Base-by-base conservation (phyloP, 2,888 invertebrate genomes). In the Hoplodrina blanda region DNA sequence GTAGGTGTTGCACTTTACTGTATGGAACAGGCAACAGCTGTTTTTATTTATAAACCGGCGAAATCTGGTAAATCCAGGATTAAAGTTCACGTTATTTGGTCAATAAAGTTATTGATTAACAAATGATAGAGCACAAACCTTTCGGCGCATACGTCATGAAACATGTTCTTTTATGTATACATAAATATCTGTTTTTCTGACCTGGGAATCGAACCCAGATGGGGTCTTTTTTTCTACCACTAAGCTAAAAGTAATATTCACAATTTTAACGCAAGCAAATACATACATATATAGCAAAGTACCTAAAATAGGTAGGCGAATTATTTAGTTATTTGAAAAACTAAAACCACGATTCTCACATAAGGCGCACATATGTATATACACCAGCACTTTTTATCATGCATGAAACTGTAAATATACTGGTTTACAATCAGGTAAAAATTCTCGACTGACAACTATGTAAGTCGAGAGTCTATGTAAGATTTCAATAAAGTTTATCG, bases 191-290 rank as follows among this genome's bases (percentile, higher is more conserved):
- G 2, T 50, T 37, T n/a, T 30, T 10, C 19, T 10, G 7, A 17
- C 11, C 37, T 30, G n/a, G 41, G 46, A 0, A 19, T 68, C 11
- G 41, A 68, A 62, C 73, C 20, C 25, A 46, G 30, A 15, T 15
- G 1, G 7, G 7, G 20, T 4, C 17, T 17, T 56, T 17, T 30
- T 55, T 19, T 30, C 19, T 52, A 19, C 6, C 44, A 41, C 15
- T 25, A n/a, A 0, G 4, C 49, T 44, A 11, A 11, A 25, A 20
- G n/a, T 50, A 19, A 49, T 2, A 15, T 1, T 52, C 19, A 17
- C 3, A 17, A 55, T 17, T 37, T 13, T 25, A 25, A 30, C 8
- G 19, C 5, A 30, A 25, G 30, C 30, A 52, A 8, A 19, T 17
- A n/a, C 17, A 25, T 25, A 6, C 8, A 19, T 17, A n/a, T 19